Conservation (phyloP, 2,797 vertebrate genomes). For the Naso thynnoides region DNA sequence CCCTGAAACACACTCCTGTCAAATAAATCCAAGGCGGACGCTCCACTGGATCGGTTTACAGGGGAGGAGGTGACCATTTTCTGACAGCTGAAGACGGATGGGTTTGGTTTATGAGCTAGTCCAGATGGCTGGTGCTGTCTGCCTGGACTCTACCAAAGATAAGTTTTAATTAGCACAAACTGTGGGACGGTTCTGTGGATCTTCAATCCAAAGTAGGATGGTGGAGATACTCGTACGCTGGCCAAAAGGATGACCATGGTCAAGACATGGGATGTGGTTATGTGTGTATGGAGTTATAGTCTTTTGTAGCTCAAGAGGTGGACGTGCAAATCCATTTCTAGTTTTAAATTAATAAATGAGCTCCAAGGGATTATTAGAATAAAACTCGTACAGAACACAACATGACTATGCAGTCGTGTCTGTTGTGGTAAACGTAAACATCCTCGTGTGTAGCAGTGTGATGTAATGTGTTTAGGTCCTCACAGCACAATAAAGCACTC, state of each 20-base stretch:
- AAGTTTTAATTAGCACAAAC: constrained; percentile 63
- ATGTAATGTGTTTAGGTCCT: constrained; percentile 45
- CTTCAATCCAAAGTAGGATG: constrained; percentile 8
- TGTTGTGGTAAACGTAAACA: constrained; percentile 2
- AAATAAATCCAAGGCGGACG: constrained; percentile 66
- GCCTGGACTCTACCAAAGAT: constrained; percentile 39
- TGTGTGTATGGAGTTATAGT: background rate
- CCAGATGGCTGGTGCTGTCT: constrained; percentile 60
- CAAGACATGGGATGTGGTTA: background rate
- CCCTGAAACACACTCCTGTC: constrained; percentile 63
- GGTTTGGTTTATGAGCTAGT: constrained; percentile 56
- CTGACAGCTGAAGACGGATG: constrained; percentile 66
- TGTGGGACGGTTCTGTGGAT: constrained; percentile 31
- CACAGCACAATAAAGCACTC: constrained; percentile 35
- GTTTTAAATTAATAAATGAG: constrained; percentile 5
- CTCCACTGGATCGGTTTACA: constrained; percentile 63
- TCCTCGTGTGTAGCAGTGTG: constrained; percentile 2
- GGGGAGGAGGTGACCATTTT: constrained; percentile 53
- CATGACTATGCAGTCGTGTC: background rate
- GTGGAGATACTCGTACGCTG: background rate
- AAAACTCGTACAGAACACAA: background rate
- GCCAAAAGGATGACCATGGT: background rate
- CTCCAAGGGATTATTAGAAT: background rate
- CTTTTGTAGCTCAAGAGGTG: background rate
- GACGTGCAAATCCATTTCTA: background rate